These are phyloP conservation scores for Noctua comes DNA, from an alignment of 2,888 invertebrate species.

Conservation along the genomic window DNA sequence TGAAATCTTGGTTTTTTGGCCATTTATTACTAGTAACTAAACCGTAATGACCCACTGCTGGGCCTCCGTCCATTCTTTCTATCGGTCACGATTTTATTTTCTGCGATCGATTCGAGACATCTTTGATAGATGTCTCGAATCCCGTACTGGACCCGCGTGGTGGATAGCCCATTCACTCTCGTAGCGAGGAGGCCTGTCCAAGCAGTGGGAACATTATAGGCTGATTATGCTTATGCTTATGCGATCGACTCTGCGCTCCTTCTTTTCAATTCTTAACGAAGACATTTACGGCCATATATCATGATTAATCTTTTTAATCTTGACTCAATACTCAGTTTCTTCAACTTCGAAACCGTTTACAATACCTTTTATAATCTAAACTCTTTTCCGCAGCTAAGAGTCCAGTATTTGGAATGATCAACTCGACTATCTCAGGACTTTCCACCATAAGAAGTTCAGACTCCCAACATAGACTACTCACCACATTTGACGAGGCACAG, in stretches of 20 bases:
- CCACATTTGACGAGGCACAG: conserved; percentile 91
- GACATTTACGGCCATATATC: neutral
- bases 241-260: neutral
- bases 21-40: neutral
- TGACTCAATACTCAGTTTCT: neutral
- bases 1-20: neutral
- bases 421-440: conserved; percentile 93
- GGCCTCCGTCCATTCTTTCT: neutral
- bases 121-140: too few relatives aligned
- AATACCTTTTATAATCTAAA: neutral
- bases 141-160: too few relatives aligned
- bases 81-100: too few relatives aligned
- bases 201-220: too few relatives aligned
- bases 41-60: neutral
- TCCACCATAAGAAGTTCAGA: conserved; percentile 93
- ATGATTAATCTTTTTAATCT: neutral
- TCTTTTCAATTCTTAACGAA: neutral
- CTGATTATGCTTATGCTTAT: too few relatives aligned
- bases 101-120: too few relatives aligned
- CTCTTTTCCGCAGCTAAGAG: conserved; percentile 91
- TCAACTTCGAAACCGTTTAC: too few relatives aligned
- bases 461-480: conserved; percentile 91
- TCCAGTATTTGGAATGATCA: conserved; percentile 95
- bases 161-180: too few relatives aligned
- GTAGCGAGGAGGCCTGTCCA: too few relatives aligned